A percentile compares a stretch with the other conserved stretches of the same genome.
Conservation (phyloP, 2,888 invertebrate species). For the Tinea semifulvella region DNA sequence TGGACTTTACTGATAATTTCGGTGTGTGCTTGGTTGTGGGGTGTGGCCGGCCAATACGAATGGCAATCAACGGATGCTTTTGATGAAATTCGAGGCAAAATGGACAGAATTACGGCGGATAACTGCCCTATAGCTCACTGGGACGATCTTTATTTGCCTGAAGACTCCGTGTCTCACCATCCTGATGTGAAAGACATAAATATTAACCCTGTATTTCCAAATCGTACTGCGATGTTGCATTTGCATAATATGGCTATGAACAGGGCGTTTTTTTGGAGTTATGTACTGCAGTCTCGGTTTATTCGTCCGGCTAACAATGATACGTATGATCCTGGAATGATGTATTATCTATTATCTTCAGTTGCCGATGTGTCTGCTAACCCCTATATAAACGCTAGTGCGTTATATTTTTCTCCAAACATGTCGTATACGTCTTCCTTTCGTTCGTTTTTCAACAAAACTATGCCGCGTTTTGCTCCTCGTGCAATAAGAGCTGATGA, state of each 20-base stretch:
- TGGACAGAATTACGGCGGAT: slow-evolving; percentile 84
- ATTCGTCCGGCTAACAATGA: slow-evolving; percentile 91
- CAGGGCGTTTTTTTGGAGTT: slow-evolving; percentile 95
- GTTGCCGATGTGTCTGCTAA: slow-evolving; percentile 96
- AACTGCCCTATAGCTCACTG: slow-evolving; percentile 92
- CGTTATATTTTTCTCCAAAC: slow-evolving; percentile 93
- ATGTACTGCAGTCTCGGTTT: slow-evolving; percentile 89
- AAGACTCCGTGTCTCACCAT: slow-evolving; percentile 87
- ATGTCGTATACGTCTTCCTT: slow-evolving; percentile 94
- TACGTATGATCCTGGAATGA: slow-evolving; percentile 96
- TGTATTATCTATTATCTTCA: slow-evolving; percentile 95
- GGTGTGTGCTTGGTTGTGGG: slow-evolving; percentile 45
- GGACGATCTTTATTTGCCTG: slow-evolving; percentile 83
- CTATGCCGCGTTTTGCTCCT: slow-evolving; percentile 93
- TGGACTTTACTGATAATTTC: slow-evolving; percentile 21
- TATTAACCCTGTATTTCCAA: slow-evolving; percentile 93
- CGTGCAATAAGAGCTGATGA: slow-evolving; percentile 91
- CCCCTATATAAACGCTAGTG: slow-evolving; percentile 90
- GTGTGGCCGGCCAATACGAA: slow-evolving; percentile 86
- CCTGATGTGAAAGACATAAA: slow-evolving; percentile 95
- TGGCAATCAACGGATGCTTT: slow-evolving; percentile 93
- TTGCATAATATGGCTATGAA: slow-evolving; percentile 97
- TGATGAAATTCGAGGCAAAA: slow-evolving; percentile 85
- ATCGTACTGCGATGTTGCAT: slow-evolving; percentile 91
- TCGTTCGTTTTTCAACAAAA: slow-evolving; percentile 95